Conservation (phyloP, 2,888 invertebrate species). For the Diarsia dahlii region DNA sequence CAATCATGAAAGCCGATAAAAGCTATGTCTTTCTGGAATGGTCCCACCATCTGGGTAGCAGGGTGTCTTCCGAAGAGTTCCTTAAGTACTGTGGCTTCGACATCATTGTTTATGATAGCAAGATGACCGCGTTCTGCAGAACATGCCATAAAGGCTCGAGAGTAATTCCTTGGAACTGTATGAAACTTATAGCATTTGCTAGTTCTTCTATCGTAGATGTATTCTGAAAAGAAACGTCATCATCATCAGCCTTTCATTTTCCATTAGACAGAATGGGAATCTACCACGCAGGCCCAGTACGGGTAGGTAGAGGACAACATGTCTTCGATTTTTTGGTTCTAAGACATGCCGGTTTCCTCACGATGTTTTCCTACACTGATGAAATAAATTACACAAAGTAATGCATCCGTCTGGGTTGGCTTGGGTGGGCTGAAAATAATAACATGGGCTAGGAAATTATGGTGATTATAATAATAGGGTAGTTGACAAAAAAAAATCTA, state of each 20-base stretch:
- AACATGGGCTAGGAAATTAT: not conserved
- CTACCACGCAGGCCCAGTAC: no score
- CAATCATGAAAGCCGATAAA: constrained; percentile 38
- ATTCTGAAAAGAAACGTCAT: constrained; percentile 16
- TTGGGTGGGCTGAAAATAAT: constrained; percentile 8
- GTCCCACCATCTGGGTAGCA: not conserved
- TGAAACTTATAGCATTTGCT: constrained; percentile 81
- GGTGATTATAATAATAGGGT: not conserved
- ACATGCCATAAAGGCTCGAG: constrained; percentile 76
- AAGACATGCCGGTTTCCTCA: no score
- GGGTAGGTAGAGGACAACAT: no score
- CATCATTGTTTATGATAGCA: constrained; percentile 75
- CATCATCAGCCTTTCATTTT: no score
- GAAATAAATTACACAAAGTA: no score
- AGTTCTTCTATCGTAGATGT: constrained; percentile 30
- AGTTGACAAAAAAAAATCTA: no score
- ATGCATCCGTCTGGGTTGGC: no score
- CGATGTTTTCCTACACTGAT: no score
- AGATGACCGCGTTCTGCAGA: constrained; percentile 76
- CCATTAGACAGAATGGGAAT: no score
- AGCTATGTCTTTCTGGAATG: constrained; percentile 6
- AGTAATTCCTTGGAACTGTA: constrained; percentile 70
- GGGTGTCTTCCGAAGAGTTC: constrained; percentile 54
- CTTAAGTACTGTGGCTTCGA: constrained; percentile 67
- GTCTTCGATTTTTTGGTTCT: no score